phyloP scores from a whole-genome alignment of 1,140 invertebrate species.

The Acromyrmex charruanus region DNA sequence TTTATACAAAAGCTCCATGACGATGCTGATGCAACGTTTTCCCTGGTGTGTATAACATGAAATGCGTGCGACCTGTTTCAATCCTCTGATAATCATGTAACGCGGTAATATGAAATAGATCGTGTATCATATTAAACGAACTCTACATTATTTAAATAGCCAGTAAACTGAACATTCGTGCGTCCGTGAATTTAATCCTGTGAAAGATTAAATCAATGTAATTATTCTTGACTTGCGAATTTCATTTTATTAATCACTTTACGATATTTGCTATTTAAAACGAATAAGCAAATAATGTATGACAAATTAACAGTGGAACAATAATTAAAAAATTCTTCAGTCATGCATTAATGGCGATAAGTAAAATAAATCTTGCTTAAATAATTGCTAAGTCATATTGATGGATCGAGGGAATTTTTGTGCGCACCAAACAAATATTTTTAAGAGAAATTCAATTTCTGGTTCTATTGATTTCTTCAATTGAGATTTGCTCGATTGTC shows the following conservation, averaged over 20 bases:
- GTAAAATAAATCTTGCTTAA: neutral
- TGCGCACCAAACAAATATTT: neutral
- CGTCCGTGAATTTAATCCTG: neutral
- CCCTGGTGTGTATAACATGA: constrained; percentile 45
- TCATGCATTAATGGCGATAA: neutral
- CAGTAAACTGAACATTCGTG: constrained; percentile 26
- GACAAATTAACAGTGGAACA: constrained; percentile 1
- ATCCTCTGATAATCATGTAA: constrained; percentile 29
- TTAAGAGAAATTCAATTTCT: constrained; percentile 28
- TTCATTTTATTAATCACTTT: neutral
- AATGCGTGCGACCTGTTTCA: constrained; percentile 25
- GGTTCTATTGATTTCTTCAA: constrained; percentile 43
- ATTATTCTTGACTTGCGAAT: constrained; percentile 28
- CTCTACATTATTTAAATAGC: neutral
- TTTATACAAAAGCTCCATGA: constrained; percentile 55
- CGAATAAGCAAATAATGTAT: constrained; percentile 7
- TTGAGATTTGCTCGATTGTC: constrained; percentile 66
- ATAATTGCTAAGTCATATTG: constrained; percentile 2
- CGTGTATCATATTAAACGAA: constrained; percentile 32
- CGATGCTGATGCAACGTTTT: constrained; percentile 49
- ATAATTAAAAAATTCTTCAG: neutral
- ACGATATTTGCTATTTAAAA: neutral
- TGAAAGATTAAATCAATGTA: constrained; percentile 23
- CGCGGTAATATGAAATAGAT: constrained; percentile 21
- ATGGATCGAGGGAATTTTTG: constrained; percentile 34